A percentile compares a stretch with the other conserved stretches of the same genome.
phyloP scores from a whole-genome alignment of 2,113 vertebrate species.

The Leptosomus discolor region DNA sequence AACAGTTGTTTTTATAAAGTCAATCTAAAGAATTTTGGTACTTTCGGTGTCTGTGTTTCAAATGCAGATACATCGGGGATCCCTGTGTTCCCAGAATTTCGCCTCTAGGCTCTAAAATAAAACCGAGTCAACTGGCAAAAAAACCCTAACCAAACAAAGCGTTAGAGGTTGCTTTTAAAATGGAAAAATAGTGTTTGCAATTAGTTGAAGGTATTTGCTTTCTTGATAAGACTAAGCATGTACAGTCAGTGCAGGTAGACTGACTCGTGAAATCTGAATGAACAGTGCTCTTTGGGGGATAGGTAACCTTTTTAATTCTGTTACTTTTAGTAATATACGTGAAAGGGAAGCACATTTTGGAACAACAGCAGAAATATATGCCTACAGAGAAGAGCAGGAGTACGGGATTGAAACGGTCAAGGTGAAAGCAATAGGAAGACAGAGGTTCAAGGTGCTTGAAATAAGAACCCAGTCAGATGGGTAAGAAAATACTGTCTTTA shows the following conservation, averaged over 20 bases:
- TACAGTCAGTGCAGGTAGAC: background rate
- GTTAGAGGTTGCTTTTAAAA: background rate
- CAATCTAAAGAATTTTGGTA: background rate
- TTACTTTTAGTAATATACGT: slow-evolving; percentile 71
- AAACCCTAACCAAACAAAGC: background rate
- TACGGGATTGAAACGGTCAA: slow-evolving; percentile 96
- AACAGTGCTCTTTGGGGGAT: background rate
- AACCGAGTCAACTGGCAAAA: background rate
- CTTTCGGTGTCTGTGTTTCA: background rate
- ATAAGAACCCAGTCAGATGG: slow-evolving; percentile 94
- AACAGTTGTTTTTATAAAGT: background rate
- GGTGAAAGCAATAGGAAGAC: slow-evolving; percentile 95
- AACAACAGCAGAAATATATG: slow-evolving; percentile 97
- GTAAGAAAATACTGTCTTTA: slow-evolving; percentile 68
- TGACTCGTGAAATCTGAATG: background rate
- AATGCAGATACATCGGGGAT: background rate
- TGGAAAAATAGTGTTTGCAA: background rate
- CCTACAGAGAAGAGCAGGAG: slow-evolving; percentile 93
- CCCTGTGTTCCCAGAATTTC: background rate
- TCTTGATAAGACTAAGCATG: background rate
- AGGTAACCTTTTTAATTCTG: background rate
- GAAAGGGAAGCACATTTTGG: slow-evolving; percentile 90
- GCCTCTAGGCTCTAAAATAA: background rate
- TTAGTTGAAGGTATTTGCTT: background rate
- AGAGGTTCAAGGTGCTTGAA: slow-evolving; percentile 95